These are phyloP conservation scores for Drosophila tristis DNA, from an alignment of 1,140 invertebrate genomes.

Conservation along the genomic window DNA sequence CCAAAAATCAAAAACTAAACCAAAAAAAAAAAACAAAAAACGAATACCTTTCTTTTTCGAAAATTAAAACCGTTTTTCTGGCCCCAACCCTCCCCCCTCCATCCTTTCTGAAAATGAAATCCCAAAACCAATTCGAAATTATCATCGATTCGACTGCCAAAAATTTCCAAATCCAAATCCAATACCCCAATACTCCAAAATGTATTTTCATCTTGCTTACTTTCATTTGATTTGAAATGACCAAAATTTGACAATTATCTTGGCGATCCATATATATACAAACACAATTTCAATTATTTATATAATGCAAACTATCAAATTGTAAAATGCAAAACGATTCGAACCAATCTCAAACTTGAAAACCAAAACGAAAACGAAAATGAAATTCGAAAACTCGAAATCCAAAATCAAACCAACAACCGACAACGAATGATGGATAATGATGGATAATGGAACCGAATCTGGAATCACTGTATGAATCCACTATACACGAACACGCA, in stretches of 20 bases:
- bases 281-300: conserved; percentile 62
- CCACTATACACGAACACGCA: not conserved
- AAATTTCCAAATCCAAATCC: conserved; percentile 39
- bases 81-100: conserved; percentile 25
- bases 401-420: conserved; percentile 49
- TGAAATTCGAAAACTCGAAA: conserved; percentile 23
- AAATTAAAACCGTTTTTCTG: conserved; percentile 47
- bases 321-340: conserved; percentile 58
- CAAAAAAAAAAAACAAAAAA: conserved; percentile 60
- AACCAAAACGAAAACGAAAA: conserved; percentile 36
- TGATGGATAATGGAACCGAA: conserved; percentile 55
- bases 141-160: conserved; percentile 59
- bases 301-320: conserved; percentile 57
- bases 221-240: conserved; percentile 58
- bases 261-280: conserved; percentile 83
- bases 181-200: conserved; percentile 49
- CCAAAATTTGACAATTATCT: conserved; percentile 71
- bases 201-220: conserved; percentile 40
- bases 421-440: conserved; percentile 56
- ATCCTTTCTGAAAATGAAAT: conserved; percentile 36
- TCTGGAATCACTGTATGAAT: conserved; percentile 42
- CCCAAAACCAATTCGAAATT: conserved; percentile 63
- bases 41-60: conserved; percentile 66
- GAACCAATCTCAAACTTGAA: conserved; percentile 27
- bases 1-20: conserved; percentile 54